Percentiles rank a stretch among this genome's conserved stretches.
These are phyloP conservation scores for Zaprionus inermis DNA, from an alignment of 1,140 invertebrate species.

Conservation along the genomic window DNA sequence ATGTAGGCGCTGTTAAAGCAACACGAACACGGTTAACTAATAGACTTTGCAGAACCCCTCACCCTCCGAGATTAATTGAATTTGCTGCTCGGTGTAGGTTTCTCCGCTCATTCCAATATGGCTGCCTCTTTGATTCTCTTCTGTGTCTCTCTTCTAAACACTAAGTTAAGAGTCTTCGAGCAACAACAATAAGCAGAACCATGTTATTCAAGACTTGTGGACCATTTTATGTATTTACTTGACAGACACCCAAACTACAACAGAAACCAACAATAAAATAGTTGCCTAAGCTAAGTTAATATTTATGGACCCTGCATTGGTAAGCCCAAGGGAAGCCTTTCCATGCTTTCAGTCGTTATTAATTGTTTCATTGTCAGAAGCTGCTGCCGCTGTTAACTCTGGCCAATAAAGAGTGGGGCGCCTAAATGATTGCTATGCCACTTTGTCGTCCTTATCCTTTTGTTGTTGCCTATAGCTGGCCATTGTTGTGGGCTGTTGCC, in stretches of 20 bases:
- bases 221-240: background rate
- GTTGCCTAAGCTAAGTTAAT: background rate
- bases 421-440: slow-evolving; percentile 17
- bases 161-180: too few relatives aligned
- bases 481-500: slow-evolving; percentile 15
- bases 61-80: too few relatives aligned
- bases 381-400: background rate
- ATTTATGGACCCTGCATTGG: slow-evolving; percentile 9
- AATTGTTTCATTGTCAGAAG: slow-evolving; percentile 23
- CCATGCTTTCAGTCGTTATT: background rate
- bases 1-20: background rate
- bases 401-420: background rate
- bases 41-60: too few relatives aligned
- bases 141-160: too few relatives aligned
- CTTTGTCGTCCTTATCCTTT: slow-evolving; percentile 24
- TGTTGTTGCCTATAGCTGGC: slow-evolving; percentile 5
- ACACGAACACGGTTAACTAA: too few relatives aligned
- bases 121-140: too few relatives aligned
- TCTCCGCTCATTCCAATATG: too few relatives aligned
- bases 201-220: background rate
- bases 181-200: background rate
- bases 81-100: too few relatives aligned
- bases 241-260: background rate
- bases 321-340: background rate
- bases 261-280: slow-evolving; percentile 2